Percentiles rank a stretch among this genome's conserved stretches.
phyloP scores from a whole-genome alignment of 2,797 vertebrate species.

The Chelon labrosus region DNA sequence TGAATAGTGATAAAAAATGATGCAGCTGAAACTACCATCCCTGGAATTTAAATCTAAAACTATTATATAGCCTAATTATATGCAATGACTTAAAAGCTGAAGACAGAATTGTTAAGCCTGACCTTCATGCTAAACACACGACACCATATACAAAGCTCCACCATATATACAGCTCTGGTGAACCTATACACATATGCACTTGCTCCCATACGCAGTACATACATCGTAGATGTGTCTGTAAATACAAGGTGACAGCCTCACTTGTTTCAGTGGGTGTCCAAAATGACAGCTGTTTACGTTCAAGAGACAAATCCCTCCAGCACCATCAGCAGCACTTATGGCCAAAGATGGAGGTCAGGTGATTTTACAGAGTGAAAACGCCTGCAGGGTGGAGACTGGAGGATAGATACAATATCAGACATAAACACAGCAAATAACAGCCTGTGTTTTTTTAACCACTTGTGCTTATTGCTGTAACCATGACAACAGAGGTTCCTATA shows the following conservation, averaged over 20 bases:
- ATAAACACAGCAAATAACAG: no score
- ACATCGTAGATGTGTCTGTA: background rate
- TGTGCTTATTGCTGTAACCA: background rate
- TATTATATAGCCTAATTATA: background rate
- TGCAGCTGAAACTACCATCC: background rate
- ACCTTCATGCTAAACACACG: background rate
- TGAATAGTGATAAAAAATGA: background rate
- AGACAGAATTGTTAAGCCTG: background rate
- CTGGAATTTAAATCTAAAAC: background rate
- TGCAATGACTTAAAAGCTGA: background rate
- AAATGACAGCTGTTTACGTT: background rate
- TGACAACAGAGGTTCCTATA: background rate
- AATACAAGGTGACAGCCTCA: background rate
- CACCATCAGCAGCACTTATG: background rate
- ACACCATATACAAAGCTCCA: background rate
- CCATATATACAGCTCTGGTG: background rate
- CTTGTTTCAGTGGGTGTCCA: background rate
- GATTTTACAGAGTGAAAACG: background rate
- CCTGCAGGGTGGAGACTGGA: no score
- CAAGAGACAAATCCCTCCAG: no score
- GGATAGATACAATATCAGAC: no score
- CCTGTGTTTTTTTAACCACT: background rate
- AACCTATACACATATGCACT: background rate
- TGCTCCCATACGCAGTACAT: background rate
- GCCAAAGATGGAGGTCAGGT: background rate